Conservation (phyloP, 2,113 vertebrate genomes). For the Perognathus longimembris region DNA sequence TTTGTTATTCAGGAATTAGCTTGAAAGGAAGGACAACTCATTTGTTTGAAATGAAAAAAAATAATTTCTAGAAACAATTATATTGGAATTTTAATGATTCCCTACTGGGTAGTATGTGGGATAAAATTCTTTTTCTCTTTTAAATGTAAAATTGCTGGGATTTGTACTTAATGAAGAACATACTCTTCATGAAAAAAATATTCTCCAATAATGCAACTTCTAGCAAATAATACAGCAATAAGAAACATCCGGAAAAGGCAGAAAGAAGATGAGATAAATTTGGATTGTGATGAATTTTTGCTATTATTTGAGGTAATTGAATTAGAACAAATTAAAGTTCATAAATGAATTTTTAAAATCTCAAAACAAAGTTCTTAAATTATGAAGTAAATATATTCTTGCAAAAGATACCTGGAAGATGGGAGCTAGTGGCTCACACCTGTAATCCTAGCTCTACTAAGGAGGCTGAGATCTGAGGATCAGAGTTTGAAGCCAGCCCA, state of each 20-base stretch:
- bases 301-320: conserved; percentile 44
- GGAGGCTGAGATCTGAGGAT: too few species aligned
- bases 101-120: neutral
- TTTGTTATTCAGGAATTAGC: conserved; percentile 11
- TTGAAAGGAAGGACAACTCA: neutral
- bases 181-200: neutral
- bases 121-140: conserved; percentile 44
- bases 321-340: neutral
- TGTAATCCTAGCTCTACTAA: too few species aligned
- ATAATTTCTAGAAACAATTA: conserved; percentile 16
- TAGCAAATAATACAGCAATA: neutral
- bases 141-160: conserved; percentile 28
- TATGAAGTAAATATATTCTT: neutral
- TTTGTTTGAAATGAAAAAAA: neutral
- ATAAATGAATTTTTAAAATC: conserved; percentile 7
- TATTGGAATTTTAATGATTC: conserved; percentile 15
- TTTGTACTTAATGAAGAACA: conserved; percentile 49
- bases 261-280: neutral
- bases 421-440: too few species aligned
- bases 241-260: conserved; percentile 55
- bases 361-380: neutral
- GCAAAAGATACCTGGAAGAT: neutral
- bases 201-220: neutral
- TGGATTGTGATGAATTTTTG: conserved; percentile 9
- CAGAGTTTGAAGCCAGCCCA: too few species aligned